phyloP scores from a whole-genome alignment of 2,113 vertebrate genomes.

The Pseudorectes ferrugineus region DNA sequence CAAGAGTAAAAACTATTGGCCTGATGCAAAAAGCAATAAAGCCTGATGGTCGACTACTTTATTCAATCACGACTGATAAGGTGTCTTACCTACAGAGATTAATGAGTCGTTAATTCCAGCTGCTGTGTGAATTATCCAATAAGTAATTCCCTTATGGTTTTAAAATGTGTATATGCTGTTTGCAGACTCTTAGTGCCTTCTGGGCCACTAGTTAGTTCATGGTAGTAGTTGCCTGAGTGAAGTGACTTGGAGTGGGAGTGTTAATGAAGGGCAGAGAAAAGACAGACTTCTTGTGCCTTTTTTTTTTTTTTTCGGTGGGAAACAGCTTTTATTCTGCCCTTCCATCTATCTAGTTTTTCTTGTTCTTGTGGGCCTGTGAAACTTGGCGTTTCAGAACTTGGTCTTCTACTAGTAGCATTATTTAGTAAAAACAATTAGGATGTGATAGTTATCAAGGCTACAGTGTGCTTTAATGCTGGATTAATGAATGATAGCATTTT shows the following conservation, averaged over 20 bases:
- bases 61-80: not conserved
- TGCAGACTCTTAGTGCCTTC: not conserved
- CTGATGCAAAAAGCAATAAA: not conserved
- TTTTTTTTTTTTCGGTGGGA: not conserved
- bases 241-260: not conserved
- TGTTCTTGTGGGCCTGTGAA: not conserved
- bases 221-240: not conserved
- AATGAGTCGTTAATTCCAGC: not conserved
- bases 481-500: not conserved
- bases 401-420: not conserved
- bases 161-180: not conserved
- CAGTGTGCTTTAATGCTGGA: not conserved
- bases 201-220: not conserved
- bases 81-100: not conserved
- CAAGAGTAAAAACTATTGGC: not conserved
- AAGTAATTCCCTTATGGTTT: not conserved
- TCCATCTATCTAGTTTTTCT: not conserved
- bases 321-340: accelerated
- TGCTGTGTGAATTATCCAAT: not conserved
- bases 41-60: no score
- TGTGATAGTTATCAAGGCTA: not conserved
- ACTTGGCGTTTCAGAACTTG: not conserved
- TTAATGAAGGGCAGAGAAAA: not conserved
- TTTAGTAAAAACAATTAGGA: not conserved
- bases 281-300: not conserved